Evolutionary conservation across 2,797 vertebrate species (phyloP).

Genomic region (Myotis vivesi): DNA sequence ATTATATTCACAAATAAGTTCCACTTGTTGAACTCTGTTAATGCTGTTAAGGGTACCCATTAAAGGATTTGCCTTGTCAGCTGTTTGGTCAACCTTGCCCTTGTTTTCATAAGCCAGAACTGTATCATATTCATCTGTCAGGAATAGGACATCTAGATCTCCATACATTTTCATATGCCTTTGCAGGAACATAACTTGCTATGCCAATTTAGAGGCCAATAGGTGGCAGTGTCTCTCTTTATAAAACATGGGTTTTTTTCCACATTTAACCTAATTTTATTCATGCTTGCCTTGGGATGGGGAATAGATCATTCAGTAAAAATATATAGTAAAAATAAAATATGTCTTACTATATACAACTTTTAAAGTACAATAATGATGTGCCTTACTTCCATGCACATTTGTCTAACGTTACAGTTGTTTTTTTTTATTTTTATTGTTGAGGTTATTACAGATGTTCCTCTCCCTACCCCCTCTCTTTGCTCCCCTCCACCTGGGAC

Average conservation of each 20-base stretch:
- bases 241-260: not conserved
- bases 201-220: constrained; percentile 94
- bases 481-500: not conserved
- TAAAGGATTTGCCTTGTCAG: constrained; percentile 89
- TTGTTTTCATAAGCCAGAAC: constrained; percentile 94
- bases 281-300: too few species aligned
- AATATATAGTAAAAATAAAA: too few species aligned
- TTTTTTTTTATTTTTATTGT: not conserved
- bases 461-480: not conserved
- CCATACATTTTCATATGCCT: constrained; percentile 92
- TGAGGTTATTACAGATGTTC: not conserved
- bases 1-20: constrained; percentile 94
- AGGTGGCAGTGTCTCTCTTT: constrained; percentile 88
- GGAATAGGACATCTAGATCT: constrained; percentile 90
- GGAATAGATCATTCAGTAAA: too few species aligned
- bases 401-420: not conserved
- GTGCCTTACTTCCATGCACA: not conserved
- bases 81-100: constrained; percentile 88
- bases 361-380: not conserved
- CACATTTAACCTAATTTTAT: not conserved
- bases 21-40: constrained; percentile 93
- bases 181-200: constrained; percentile 91
- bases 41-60: constrained; percentile 92
- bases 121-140: constrained; percentile 94
- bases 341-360: too few species aligned